Percentiles rank a stretch among this genome's conserved stretches.
phyloP scores from a whole-genome alignment of 2,113 vertebrate genomes.

The Sapayoa aenigma region DNA sequence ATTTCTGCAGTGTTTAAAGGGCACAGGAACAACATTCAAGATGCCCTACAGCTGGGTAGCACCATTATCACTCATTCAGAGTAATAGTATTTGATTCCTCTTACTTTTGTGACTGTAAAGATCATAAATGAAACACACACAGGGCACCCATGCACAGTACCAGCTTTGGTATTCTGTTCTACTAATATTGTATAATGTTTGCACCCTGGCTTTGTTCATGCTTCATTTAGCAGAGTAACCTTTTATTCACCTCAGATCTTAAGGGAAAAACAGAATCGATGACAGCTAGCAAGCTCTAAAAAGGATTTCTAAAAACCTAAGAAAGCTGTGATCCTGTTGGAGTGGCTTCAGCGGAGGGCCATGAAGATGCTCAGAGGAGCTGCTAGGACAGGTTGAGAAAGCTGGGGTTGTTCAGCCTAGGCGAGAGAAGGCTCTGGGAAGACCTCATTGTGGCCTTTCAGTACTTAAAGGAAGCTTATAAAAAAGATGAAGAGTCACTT shows the following conservation, averaged over 20 bases:
- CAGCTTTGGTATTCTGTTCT: background rate
- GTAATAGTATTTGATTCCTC: background rate
- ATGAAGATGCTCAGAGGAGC: background rate
- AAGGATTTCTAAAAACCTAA: constrained; percentile 8
- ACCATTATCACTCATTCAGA: background rate
- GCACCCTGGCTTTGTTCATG: background rate
- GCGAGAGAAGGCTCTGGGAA: background rate
- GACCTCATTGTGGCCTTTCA: background rate
- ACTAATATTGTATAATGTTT: background rate
- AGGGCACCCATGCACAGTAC: background rate
- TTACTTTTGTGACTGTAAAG: background rate
- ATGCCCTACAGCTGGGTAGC: background rate
- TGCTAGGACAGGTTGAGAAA: background rate
- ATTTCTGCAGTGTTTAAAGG: background rate
- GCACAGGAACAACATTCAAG: background rate
- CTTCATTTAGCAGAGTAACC: constrained; percentile 40
- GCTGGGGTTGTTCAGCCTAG: background rate
- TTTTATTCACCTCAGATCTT: constrained; percentile 8
- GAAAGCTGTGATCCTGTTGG: background rate
- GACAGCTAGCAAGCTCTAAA: constrained; percentile 1
- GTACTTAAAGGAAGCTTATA: background rate
- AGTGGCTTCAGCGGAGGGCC: background rate
- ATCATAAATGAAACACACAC: background rate
- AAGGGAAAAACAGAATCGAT: constrained; percentile 8
- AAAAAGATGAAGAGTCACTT: background rate